phyloP scores from a whole-genome alignment of 1,140 invertebrate species.

The Lycorma delicatula region DNA sequence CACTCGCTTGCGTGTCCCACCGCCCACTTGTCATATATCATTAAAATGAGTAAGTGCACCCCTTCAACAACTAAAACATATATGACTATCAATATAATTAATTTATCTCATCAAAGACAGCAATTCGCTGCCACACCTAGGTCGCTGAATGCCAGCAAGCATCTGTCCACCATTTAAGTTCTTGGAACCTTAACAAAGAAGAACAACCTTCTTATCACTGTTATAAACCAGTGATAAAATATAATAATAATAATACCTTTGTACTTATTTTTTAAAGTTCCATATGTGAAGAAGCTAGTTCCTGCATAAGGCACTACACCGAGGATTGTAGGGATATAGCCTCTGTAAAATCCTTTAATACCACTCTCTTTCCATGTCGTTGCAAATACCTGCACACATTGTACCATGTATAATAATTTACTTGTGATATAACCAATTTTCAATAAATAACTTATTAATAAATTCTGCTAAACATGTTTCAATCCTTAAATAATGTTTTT shows the following conservation, averaged over 20 bases:
- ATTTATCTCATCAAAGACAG: too few relatives aligned
- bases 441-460: too few relatives aligned
- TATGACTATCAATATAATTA: too few relatives aligned
- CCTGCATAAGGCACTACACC: constrained; percentile 97
- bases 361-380: constrained; percentile 79
- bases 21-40: too few relatives aligned
- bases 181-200: background rate
- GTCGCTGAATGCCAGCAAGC: background rate
- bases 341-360: constrained; percentile 67
- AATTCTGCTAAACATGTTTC: too few relatives aligned
- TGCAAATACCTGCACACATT: constrained; percentile 75
- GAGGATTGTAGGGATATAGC: constrained; percentile 81
- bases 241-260: constrained; percentile 50
- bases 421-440: too few relatives aligned
- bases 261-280: constrained; percentile 79
- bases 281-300: constrained; percentile 95
- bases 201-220: background rate
- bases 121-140: background rate
- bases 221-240: background rate
- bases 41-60: too few relatives aligned
- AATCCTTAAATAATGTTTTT: too few relatives aligned
- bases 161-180: background rate
- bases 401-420: too few relatives aligned
- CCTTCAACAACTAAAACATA: too few relatives aligned
- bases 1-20: too few relatives aligned